phyloP scores from a whole-genome alignment of 2,113 vertebrate species.

The Xyrauchen texanus region DNA sequence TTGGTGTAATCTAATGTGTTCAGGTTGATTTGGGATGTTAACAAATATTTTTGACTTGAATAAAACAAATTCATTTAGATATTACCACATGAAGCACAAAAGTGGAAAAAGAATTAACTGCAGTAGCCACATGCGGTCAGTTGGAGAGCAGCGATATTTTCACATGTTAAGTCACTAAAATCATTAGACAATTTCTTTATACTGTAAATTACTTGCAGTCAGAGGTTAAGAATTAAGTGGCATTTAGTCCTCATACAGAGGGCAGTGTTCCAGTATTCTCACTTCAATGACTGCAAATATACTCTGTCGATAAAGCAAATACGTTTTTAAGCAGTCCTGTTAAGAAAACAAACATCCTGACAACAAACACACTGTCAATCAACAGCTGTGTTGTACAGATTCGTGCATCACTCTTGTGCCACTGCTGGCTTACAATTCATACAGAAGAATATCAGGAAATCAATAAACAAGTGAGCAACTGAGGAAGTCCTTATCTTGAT shows the following conservation, averaged over 20 bases:
- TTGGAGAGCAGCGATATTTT: too few species aligned
- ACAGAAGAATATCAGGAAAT: slow-evolving; percentile 35
- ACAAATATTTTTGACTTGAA: too few species aligned
- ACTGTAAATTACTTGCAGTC: neutral
- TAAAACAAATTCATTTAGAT: too few species aligned
- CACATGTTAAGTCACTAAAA: too few species aligned
- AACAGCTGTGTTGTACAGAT: slow-evolving; percentile 23
- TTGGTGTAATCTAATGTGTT: too few species aligned
- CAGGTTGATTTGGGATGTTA: too few species aligned
- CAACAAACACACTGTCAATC: slow-evolving; percentile 27
- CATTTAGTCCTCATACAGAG: neutral
- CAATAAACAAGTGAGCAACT: slow-evolving; percentile 38
- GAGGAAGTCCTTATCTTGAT: slow-evolving; percentile 39
- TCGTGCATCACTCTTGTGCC: neutral
- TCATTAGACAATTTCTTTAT: neutral
- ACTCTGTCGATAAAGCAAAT: slow-evolving; percentile 7
- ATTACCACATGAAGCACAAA: too few species aligned
- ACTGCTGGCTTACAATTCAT: slow-evolving; percentile 26
- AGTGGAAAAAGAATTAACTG: too few species aligned
- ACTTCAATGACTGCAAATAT: neutral
- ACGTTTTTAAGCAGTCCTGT: neutral
- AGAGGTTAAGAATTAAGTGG: neutral
- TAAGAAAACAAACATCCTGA: slow-evolving; percentile 23
- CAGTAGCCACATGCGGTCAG: too few species aligned
- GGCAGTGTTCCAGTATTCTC: neutral